phyloP scores from a whole-genome alignment of 2,113 vertebrate genomes.

The Phyllopteryx taeniolatus region DNA sequence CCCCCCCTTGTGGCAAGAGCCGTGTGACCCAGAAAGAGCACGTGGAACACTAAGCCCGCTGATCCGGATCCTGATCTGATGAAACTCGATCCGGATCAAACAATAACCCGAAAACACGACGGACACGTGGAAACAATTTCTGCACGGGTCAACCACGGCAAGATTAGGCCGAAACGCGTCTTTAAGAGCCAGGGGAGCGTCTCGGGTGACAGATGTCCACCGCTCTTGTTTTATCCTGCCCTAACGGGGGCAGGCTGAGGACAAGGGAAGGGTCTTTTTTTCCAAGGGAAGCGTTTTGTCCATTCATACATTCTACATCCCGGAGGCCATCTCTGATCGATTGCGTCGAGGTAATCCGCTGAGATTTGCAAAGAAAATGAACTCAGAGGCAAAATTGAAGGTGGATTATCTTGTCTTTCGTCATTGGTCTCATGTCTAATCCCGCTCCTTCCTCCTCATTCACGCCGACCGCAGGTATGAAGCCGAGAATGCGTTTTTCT shows the following conservation, averaged over 20 bases:
- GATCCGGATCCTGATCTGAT: slow-evolving; percentile 53
- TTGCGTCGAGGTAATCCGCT: slow-evolving; percentile 38
- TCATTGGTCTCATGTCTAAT: slow-evolving; percentile 51
- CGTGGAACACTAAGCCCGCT: slow-evolving; percentile 40
- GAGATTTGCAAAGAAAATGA: slow-evolving; percentile 62
- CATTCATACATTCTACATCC: slow-evolving; percentile 45
- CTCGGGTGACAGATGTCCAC: slow-evolving; percentile 13
- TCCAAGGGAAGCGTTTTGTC: slow-evolving; percentile 31
- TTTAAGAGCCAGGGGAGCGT: not conserved
- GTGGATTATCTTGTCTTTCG: slow-evolving; percentile 61
- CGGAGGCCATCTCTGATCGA: slow-evolving; percentile 50
- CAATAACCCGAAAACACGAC: slow-evolving; percentile 46
- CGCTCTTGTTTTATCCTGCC: slow-evolving; percentile 27
- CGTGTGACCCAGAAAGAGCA: slow-evolving; percentile 41
- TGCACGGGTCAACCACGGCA: not conserved
- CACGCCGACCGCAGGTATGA: slow-evolving; percentile 83
- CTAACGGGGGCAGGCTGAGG: slow-evolving; percentile 30
- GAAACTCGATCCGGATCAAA: slow-evolving; percentile 54
- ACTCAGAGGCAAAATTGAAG: slow-evolving; percentile 41
- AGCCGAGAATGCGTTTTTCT: slow-evolving; percentile 79
- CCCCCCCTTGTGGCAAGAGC: not conserved
- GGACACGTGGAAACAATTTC: slow-evolving; percentile 42
- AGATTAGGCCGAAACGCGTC: too few species aligned
- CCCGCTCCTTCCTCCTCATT: slow-evolving; percentile 31
- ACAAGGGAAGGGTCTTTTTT: slow-evolving; percentile 28